Evolutionary conservation across 2,888 invertebrate genomes (phyloP), one percentile per base, ranked within the genome.

Genomic region (Tinea pellionella): DNA sequence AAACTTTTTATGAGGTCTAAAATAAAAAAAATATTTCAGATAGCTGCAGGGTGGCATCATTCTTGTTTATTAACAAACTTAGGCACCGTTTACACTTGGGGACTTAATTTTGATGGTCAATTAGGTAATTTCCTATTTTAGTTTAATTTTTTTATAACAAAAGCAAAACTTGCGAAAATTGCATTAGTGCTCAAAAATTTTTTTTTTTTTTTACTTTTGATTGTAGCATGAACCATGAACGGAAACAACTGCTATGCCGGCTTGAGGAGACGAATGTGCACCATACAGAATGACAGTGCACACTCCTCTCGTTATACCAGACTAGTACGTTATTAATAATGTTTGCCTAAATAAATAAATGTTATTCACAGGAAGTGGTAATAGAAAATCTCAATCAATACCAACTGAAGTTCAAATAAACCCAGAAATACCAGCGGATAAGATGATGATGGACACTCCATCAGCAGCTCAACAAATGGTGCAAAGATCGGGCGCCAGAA

Each of bases 31-130:
- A 24, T 15, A 47, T 64, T 64, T 1, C 69, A 86, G 86, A 63
- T 92, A 63, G 86, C 93, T 47, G 92, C 93, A 61, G 97, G 97
- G 0, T 93, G 94, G 78, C 93, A 95, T 71, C 97, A 97, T 75
- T 94, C 93, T 42, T 92, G 92, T 43, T 77, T 95, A 59, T 74
- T 95, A 58, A 92, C 93, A 47, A 90, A 90, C 60, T 89, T 90
- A 59, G 94, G 94, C 4, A 89, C 90, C 7, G 77, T 96, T 1
- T 95, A 93, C 68, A 90, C 92, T 0, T 97, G 96, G 95, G 97
- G 97, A 1, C 90, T 95, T 63, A 96, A 96, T 78, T 90, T 95
- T 63, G 96, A 97, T 72, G 96, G 96, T 37, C 97, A 97, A 74
- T 82, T 97, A 60, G 96, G 96, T 86, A 63, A 69, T 70, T 60